Evolutionary conservation across 1,140 invertebrate species (phyloP).

Genomic region (Limonius californicus): DNA sequence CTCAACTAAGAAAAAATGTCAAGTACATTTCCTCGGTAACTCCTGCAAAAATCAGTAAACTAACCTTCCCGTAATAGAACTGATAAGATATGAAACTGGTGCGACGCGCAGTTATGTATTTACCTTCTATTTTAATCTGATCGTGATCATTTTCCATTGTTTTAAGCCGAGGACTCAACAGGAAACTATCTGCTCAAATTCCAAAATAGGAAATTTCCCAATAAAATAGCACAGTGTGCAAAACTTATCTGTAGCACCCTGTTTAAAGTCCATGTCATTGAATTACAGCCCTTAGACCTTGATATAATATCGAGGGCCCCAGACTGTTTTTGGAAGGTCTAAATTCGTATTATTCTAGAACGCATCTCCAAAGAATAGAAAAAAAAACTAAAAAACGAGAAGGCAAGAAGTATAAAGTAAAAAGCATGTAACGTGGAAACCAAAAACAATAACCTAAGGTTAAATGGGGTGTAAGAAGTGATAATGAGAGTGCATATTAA

Average conservation of each 20-base stretch:
- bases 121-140: neutral
- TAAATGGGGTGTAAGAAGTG: neutral
- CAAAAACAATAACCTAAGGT: neutral
- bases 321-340: no score
- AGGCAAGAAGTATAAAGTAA: neutral
- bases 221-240: neutral
- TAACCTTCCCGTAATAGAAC: neutral
- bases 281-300: neutral
- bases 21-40: no score
- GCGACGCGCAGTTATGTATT: neutral
- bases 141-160: neutral
- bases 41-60: no score
- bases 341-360: neutral
- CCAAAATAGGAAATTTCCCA: neutral
- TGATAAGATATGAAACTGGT: neutral
- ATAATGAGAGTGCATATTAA: neutral
- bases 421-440: neutral
- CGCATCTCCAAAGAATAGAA: neutral
- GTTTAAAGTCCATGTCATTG: neutral
- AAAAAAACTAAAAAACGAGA: neutral
- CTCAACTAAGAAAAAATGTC: no score
- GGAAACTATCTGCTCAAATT: neutral
- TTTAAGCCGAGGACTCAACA: neutral
- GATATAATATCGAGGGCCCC: no score
- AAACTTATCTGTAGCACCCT: neutral